phyloP scores from a whole-genome alignment of 2,797 vertebrate genomes.

The Odontamblyopus rebecca region DNA sequence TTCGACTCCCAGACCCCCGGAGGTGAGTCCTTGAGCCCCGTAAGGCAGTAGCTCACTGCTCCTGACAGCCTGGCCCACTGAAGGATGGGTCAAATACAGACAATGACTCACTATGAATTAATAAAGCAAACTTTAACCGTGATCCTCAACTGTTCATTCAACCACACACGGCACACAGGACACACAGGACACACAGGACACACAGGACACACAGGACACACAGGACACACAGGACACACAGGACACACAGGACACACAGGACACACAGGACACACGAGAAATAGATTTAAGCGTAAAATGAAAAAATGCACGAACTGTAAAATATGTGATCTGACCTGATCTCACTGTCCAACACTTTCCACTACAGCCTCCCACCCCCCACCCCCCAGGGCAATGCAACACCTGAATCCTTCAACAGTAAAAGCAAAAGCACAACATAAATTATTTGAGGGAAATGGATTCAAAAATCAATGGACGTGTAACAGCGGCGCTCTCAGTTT shows the following conservation, averaged over 20 bases:
- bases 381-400: constrained; percentile 51
- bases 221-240: not conserved
- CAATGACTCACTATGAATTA: not conserved
- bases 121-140: not conserved
- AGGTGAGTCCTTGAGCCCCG: too few species aligned
- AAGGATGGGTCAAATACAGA: not conserved
- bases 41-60: not conserved
- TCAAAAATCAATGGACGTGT: constrained; percentile 35
- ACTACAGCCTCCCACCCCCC: too few species aligned
- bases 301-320: not conserved
- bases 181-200: not conserved
- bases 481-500: constrained; percentile 30
- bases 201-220: not conserved
- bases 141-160: not conserved
- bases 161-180: not conserved
- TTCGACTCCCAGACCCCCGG: too few species aligned
- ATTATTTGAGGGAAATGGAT: constrained; percentile 42
- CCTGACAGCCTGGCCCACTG: not conserved
- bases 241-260: not conserved
- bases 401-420: constrained; percentile 25
- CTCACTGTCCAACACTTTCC: too few species aligned
- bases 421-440: constrained; percentile 38
- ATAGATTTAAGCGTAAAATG: too few species aligned
- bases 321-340: not conserved
- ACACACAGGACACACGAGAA: not conserved